Base-by-base conservation (phyloP, 37 sponge, comb jelly and placozoan genomes). In the Cladorhizidae sp. region DNA sequence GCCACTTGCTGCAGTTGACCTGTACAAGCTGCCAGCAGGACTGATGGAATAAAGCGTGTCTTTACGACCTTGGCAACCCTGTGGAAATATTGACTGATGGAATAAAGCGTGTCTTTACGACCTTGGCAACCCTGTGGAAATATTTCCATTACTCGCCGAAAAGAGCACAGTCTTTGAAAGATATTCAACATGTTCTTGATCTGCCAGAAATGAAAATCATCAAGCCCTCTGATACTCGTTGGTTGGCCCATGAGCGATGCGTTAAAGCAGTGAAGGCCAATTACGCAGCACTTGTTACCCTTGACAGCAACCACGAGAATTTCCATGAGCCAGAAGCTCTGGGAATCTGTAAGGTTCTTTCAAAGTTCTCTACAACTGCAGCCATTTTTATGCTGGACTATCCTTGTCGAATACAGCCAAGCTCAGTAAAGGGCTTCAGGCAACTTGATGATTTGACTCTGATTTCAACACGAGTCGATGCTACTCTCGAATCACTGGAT, bases 321-420 rank as follows among this genome's bases (percentile, higher is more conserved):
- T 56, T 64, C 36, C 84, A 89, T 84, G 90, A 83, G 55, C 90
- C 84, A 84, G 90, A 89, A 84, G 84, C 80, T 50, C 80, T 77
- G 49, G 89, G 89, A 21, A 52, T 88, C 12, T 76, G 83, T 55
- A 89, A 79, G 73, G 79, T 78, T 74, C 50, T 89, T 42, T 50
- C 65, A 43, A 89, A 83, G 76, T 23, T 33, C 33, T 73, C 90
- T 54, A 84, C 90, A 49, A 54, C 83, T 29, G 26, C 81, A 80
- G 85, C 90, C 55, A 90, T 84, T 81, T 85, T 51, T 57, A 61
- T 90, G 14, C 83, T 90, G 29, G 86, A 80, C 56, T 90, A 84
- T 42, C 45, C 73, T 61, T n/a, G n/a, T n/a, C n/a, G n/a, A n/a
- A n/a, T n/a, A n/a, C 65, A 85, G 55, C 85, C 86, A 54, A 78